Percentiles rank a stretch among this genome's conserved stretches.
Conservation (phyloP, 2,888 invertebrate species). For the Danaus chrysippus region DNA sequence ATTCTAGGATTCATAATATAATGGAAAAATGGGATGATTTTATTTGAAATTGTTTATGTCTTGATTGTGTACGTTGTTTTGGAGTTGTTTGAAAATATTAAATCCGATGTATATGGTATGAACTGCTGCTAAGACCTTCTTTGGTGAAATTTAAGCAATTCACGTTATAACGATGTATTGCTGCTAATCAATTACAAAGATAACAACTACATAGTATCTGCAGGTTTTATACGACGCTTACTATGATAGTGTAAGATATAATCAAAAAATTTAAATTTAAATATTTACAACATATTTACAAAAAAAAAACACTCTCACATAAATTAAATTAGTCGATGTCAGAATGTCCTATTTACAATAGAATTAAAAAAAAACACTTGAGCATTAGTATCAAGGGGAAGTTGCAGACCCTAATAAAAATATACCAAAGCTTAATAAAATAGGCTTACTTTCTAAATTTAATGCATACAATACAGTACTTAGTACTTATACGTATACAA, state of each 20-base stretch:
- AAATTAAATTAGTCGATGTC: conserved; percentile 54
- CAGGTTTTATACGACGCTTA: conserved; percentile 28
- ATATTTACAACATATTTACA: conserved; percentile 36
- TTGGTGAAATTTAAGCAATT: conserved; percentile 51
- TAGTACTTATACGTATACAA: conserved; percentile 65
- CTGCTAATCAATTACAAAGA: conserved; percentile 28
- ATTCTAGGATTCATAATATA: conserved; percentile 15
- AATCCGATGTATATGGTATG: conserved; percentile 21
- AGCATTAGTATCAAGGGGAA: conserved; percentile 72
- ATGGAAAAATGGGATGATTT: conserved; percentile 6
- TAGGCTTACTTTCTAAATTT: conserved; percentile 43
- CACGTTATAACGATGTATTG: conserved; percentile 29
- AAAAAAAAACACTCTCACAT: conserved; percentile 20
- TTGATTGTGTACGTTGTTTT: neutral
- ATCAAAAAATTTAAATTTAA: conserved; percentile 21
- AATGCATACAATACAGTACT: conserved; percentile 65
- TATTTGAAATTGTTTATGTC: neutral
- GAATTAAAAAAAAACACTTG: conserved; percentile 65
- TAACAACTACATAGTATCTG: conserved; percentile 27
- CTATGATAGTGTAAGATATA: conserved; percentile 22
- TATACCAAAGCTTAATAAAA: conserved; percentile 58
- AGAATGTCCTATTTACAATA: conserved; percentile 67
- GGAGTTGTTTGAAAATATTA: conserved; percentile 8
- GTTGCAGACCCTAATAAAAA: conserved; percentile 59
- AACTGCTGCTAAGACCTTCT: conserved; percentile 50